Base-by-base conservation (phyloP, 30 jellyfish, hydroid and myxozoan genomes). In the Clytia hemisphaerica region DNA sequence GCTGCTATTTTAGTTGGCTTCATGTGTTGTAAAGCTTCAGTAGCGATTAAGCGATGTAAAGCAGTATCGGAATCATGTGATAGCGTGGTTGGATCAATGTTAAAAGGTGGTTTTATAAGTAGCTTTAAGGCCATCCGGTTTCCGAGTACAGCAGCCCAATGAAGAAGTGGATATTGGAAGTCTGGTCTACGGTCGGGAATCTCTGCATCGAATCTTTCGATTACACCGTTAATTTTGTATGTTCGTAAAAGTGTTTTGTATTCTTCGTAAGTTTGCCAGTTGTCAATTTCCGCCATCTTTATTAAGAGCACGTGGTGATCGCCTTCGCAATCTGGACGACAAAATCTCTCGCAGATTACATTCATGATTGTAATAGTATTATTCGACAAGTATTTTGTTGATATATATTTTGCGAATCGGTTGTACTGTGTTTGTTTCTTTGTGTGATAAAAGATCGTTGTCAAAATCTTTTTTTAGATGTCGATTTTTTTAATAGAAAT, bases 111-210 rank as follows among this genome's bases (percentile, higher is more conserved):
- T 1, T 60, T 49, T 6, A 78, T 29, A 19, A 86, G 80, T 40
- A 44, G 55, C 37, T 78, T 57, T 5, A 73, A 81, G 18, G 83
- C 93, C 7, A 49, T 40, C 4, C 67, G 71, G 26, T 86, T 86
- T 12, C 91, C 94, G 12, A 86, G 75, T 2, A 86, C 92, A 29
- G 89, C 58, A 15, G 89, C 93, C 96, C 96, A 86, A 60, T 78
- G 93, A 33, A 86, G 50, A 4, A 86, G 40, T n/a, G 96, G 96
- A 35, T 76, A 63, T 51, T 58, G 38, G 51, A 77, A 85, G 34
- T 72, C 75, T 36, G 61, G 81, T 27, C 35, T 45, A 4, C 89
- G 69, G 40, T 85, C 95, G 6, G 88, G 82, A 10, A 85, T 72
- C 7, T 71, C 54, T 2, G 61, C 80, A 28, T 71, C 90, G 4